Base-by-base conservation (phyloP, 2,113 vertebrate genomes). In the Edolisoma coerulescens region DNA sequence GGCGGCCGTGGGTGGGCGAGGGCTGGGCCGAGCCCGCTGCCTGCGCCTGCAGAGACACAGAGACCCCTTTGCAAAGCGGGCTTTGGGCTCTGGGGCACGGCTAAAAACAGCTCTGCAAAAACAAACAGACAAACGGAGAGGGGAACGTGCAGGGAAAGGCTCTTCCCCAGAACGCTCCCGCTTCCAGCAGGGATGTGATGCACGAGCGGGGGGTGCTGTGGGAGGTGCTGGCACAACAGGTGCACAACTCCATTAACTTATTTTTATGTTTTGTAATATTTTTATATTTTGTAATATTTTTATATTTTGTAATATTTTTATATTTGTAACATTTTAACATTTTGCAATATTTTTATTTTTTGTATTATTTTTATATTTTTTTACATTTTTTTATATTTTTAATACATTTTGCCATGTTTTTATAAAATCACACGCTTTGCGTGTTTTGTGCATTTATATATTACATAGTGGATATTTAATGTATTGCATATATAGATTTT, bases 21-120 rank as follows among this genome's bases (percentile, higher is more conserved):
- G 99, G 99, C 44, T 98, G 99, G 7, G 99, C 99, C 2, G 99
- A 99, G 57, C 98, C 97, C 9, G 98, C 97, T 21, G 99, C 98
- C 85, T 99, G 99, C 16, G 98, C 98, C 99, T 99, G 90, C 70
- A 33, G 95, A 71, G 94, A 98, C 64, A 89, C 77, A 23, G 28
- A 33, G 69, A 53, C 13, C 42, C 42, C 64, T 32, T 8, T 3
- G 60, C 60, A 30, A 63, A 13, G 8, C 5, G 60, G 37, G 17
- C 60, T 28, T 16, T 20, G 50, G 70, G 32, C 54, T 90, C 52
- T 39, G 14, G 1, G 19, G 23, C 57, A 26, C 57, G 57, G 26
- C 37, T 78, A 53, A 81, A 87, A 47, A 68, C 33, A 79, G 81
- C 19, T 42, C 21, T 64, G 35, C 13, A 0, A 8, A 23, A 23